A percentile compares a stretch with the other conserved stretches of the same genome.
These are phyloP conservation scores for Isotomurus palustris DNA, from an alignment of 2,888 invertebrate species.

Conservation along the genomic window DNA sequence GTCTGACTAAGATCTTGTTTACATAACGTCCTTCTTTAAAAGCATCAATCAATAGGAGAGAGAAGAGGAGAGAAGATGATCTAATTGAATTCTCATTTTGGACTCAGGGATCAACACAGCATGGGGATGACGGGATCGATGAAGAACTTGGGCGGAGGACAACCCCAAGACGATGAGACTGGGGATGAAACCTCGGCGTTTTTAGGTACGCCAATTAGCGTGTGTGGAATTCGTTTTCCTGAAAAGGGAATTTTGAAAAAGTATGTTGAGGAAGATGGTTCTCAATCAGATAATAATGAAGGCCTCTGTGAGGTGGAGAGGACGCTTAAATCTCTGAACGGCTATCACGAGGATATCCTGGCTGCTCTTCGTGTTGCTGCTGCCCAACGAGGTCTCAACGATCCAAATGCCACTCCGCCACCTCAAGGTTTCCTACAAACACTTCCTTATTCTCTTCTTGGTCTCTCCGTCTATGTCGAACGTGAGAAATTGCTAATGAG, in stretches of 20 bases:
- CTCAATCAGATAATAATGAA: slow-evolving; percentile 48
- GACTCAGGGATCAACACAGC: slow-evolving; percentile 45
- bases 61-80: background rate
- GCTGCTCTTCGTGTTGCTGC: slow-evolving; percentile 84
- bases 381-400: slow-evolving; percentile 48
- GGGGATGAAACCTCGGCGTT: slow-evolving; percentile 72
- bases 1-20: slow-evolving; percentile 6
- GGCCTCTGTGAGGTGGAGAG: slow-evolving; percentile 58
- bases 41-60: slow-evolving; percentile 3
- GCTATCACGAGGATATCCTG: slow-evolving; percentile 86
- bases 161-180: slow-evolving; percentile 42
- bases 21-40: background rate
- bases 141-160: slow-evolving; percentile 42
- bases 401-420: slow-evolving; percentile 57
- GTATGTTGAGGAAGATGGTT: slow-evolving; percentile 47
- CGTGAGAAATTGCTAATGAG: background rate
- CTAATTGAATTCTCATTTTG: slow-evolving; percentile 12
- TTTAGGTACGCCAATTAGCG: slow-evolving; percentile 57
- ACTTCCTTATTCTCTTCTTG: background rate
- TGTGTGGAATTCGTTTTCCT: slow-evolving; percentile 54
- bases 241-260: slow-evolving; percentile 91
- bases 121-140: slow-evolving; percentile 45
- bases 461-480: background rate
- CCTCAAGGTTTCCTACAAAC: too few relatives aligned
- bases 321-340: slow-evolving; percentile 81